phyloP scores from a whole-genome alignment of 2,113 vertebrate species.

The Pollachius pollachius region DNA sequence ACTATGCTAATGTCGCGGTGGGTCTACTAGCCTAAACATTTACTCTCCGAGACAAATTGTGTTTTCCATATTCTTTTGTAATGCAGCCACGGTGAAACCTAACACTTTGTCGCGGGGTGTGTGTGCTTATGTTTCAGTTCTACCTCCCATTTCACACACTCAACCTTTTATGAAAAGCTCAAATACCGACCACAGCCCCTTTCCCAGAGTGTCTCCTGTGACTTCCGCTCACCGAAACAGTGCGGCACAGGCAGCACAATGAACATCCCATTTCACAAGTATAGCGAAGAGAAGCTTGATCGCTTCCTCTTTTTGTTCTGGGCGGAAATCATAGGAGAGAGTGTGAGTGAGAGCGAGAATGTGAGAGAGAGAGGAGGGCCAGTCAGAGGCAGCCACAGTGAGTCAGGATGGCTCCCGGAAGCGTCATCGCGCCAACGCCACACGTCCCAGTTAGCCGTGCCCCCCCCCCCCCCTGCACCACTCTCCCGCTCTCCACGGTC shows the following conservation, averaged over 20 bases:
- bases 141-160: not conserved
- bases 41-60: not conserved
- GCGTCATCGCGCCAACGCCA: too few relatives aligned
- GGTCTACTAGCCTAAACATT: not conserved
- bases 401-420: too few relatives aligned
- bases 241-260: constrained; percentile 49
- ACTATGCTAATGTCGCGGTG: constrained; percentile 25
- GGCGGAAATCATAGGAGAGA: constrained; percentile 39
- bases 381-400: constrained; percentile 15
- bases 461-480: not conserved
- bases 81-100: too few relatives aligned
- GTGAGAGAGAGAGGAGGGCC: constrained; percentile 1
- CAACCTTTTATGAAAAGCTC: constrained; percentile 8
- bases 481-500: too few relatives aligned
- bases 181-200: constrained; percentile 34
- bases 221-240: constrained; percentile 56
- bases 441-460: constrained; percentile 10
- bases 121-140: too few relatives aligned
- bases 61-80: too few relatives aligned
- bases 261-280: constrained; percentile 55
- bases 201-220: constrained; percentile 33
- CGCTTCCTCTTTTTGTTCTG: constrained; percentile 65
- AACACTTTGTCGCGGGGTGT: too few relatives aligned
- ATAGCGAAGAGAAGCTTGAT: constrained; percentile 36
- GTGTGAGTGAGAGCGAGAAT: constrained; percentile 16